phyloP scores from a whole-genome alignment of 2,888 invertebrate species.

The Spodoptera littoralis region DNA sequence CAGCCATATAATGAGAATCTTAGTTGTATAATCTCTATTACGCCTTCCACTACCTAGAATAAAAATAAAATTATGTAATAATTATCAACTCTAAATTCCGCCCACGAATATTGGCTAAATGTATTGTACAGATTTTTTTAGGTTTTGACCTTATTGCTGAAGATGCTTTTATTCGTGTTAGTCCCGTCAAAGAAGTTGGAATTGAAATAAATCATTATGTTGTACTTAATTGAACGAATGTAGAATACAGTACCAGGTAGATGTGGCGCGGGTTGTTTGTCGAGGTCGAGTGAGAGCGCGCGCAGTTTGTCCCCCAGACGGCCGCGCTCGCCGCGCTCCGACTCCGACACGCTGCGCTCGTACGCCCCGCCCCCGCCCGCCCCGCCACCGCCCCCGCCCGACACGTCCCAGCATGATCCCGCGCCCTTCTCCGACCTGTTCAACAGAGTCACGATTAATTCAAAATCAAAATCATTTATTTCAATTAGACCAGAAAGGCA shows the following conservation, averaged over 20 bases:
- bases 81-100: no score
- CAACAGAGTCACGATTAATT: no score
- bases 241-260: constrained; percentile 64
- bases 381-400: constrained; percentile 64
- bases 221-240: no score
- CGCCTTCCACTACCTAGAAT: constrained; percentile 80
- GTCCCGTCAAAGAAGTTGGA: no score
- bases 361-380: no score
- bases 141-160: no score
- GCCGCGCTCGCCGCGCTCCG: constrained; percentile 69
- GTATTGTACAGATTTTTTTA: no score
- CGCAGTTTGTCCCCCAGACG: constrained; percentile 88
- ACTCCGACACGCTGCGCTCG: constrained; percentile 89
- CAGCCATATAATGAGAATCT: constrained; percentile 98
- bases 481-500: no score
- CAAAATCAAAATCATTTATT: no score
- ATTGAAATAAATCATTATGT: no score
- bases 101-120: no score
- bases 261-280: constrained; percentile 85
- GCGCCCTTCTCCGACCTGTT: constrained; percentile 65
- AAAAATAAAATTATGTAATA: not conserved
- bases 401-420: constrained; percentile 84
- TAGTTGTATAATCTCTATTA: constrained; percentile 90
- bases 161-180: no score
- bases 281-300: constrained; percentile 92